A percentile compares a stretch with the other conserved stretches of the same genome.
These are phyloP conservation scores for Oceanodroma leucorhoa DNA, from an alignment of 2,797 vertebrate species.

Conservation along the genomic window DNA sequence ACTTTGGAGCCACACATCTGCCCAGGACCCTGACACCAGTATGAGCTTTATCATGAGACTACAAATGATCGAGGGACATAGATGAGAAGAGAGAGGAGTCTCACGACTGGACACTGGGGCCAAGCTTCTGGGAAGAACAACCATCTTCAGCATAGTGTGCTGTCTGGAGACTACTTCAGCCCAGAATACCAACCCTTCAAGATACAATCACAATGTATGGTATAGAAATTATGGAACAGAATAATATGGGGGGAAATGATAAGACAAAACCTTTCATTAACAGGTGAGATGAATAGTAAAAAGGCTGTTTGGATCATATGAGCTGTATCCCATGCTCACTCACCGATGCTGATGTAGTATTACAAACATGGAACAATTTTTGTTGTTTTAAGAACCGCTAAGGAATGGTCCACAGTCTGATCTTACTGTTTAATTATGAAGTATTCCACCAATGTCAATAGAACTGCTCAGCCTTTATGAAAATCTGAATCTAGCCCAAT, in stretches of 20 bases:
- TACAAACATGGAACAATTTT: neutral
- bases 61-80: accelerated
- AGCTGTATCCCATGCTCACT: neutral
- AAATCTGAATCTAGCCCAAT: neutral
- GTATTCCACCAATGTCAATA: neutral
- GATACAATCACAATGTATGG: neutral
- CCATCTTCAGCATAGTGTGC: neutral
- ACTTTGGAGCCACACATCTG: neutral
- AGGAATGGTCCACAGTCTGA: neutral
- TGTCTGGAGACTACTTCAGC: neutral
- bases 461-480: neutral
- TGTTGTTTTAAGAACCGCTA: neutral
- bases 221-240: neutral
- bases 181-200: neutral
- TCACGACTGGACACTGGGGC: neutral
- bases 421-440: neutral
- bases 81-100: neutral
- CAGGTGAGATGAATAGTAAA: neutral
- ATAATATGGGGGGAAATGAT: neutral
- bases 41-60: neutral
- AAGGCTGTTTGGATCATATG: neutral
- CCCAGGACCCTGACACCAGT: neutral
- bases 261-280: neutral
- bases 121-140: neutral
- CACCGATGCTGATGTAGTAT: neutral